phyloP scores from a whole-genome alignment of 30 jellyfish, hydroid and myxozoan genomes.

The Hydractinia symbiolongicarpus region DNA sequence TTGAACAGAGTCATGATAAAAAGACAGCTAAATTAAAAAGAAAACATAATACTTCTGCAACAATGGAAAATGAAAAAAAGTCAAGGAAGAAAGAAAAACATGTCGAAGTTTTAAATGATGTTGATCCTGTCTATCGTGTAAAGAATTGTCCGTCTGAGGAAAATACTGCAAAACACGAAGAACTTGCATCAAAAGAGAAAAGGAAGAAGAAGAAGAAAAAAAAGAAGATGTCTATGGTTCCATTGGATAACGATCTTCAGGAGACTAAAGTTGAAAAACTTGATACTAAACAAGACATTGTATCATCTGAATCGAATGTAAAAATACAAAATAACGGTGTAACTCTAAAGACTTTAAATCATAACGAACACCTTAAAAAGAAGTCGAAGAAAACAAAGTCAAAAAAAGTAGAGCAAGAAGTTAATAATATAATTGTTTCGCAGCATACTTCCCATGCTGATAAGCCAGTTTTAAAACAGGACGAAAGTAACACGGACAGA shows the following conservation, averaged over 20 bases:
- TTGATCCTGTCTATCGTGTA: too few species aligned
- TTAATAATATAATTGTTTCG: background rate
- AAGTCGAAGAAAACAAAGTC: background rate
- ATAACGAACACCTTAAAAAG: background rate
- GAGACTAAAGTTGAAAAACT: background rate
- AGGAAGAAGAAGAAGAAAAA: slow-evolving; percentile 13
- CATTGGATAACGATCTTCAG: background rate
- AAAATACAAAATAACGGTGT: background rate
- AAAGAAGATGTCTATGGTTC: background rate
- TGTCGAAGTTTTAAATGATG: background rate
- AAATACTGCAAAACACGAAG: background rate
- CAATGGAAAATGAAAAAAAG: background rate
- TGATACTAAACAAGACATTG: background rate
- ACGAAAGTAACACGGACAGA: too few species aligned
- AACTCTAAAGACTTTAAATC: background rate
- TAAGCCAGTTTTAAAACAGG: too few species aligned
- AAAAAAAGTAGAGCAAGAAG: background rate
- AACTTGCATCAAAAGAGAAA: background rate
- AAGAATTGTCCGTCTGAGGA: background rate
- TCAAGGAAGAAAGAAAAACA: background rate
- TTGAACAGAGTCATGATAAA: background rate
- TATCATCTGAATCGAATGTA: background rate
- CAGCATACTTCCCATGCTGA: background rate
- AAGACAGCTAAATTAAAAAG: background rate
- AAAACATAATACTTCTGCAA: background rate